Conservation (phyloP, 2,888 invertebrate genomes). For the Lepidocyrtoides sp. region DNA sequence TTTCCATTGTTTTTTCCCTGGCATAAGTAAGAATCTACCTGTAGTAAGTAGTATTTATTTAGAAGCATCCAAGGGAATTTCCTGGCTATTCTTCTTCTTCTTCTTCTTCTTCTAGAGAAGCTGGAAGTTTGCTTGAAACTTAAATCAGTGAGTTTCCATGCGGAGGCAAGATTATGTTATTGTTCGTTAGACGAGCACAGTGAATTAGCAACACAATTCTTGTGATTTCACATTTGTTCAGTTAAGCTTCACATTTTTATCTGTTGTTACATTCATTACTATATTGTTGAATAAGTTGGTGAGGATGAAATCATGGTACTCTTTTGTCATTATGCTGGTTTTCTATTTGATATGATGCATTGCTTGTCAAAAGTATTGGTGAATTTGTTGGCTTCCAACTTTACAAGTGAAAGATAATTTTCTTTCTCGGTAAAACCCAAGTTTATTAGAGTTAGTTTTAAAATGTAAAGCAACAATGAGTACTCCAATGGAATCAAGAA, state of each 20-base stretch:
- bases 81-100: background rate
- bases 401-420: conserved; percentile 13
- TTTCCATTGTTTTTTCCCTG: conserved; percentile 34
- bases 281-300: no score
- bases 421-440: background rate
- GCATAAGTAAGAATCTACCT: conserved; percentile 35
- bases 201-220: background rate
- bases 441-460: background rate
- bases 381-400: background rate
- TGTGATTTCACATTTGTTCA: background rate
- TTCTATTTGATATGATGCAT: background rate
- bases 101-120: no score
- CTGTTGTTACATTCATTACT: no score
- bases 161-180: no score
- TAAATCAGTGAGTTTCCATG: no score
- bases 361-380: background rate
- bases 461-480: conserved; percentile 26
- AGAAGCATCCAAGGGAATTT: background rate
- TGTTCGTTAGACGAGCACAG: background rate
- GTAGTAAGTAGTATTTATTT: conserved; percentile 30
- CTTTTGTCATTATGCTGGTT: background rate
- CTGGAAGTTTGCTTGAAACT: background rate
- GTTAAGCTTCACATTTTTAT: no score
- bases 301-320: background rate
- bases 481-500: conserved; percentile 3